Conservation (phyloP, 1,140 invertebrate genomes). For the Drepana arcuata region DNA sequence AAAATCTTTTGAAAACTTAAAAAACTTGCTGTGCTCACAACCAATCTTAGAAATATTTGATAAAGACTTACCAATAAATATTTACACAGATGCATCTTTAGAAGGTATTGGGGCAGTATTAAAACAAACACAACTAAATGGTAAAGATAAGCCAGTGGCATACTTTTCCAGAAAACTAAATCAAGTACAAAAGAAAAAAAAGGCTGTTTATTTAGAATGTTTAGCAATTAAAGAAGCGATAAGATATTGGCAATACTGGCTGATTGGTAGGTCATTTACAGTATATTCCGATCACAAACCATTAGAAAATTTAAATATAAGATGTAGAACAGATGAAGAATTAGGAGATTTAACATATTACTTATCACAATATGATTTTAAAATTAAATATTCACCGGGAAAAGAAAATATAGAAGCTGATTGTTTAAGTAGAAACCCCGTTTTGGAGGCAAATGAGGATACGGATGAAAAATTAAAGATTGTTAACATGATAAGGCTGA, state of each 20-base stretch:
- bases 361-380: slow-evolving; percentile 8
- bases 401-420: slow-evolving; percentile 10
- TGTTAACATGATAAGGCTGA: slow-evolving; percentile 23
- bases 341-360: slow-evolving; percentile 13
- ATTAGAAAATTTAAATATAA: slow-evolving; percentile 3
- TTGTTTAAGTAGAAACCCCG: slow-evolving; percentile 16
- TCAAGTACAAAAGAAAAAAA: slow-evolving; percentile 21
- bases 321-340: too few species aligned
- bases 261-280: slow-evolving; percentile 2
- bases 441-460: slow-evolving; percentile 26
- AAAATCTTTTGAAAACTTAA: slow-evolving; percentile 21
- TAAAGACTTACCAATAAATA: slow-evolving; percentile 13
- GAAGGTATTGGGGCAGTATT: too few species aligned
- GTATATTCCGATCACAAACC: not conserved
- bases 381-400: slow-evolving; percentile 10
- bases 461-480: slow-evolving; percentile 23
- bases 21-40: slow-evolving; percentile 20
- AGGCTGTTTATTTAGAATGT: slow-evolving; percentile 9
- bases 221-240: slow-evolving; percentile 28
- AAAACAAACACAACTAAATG: slow-evolving; percentile 19
- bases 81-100: too few species aligned
- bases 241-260: slow-evolving; percentile 39
- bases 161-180: slow-evolving; percentile 19
- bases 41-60: slow-evolving; percentile 29
- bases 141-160: too few species aligned